Evolutionary conservation across 2,113 vertebrate genomes (phyloP).

Genomic region (Actinemys pallida): DNA sequence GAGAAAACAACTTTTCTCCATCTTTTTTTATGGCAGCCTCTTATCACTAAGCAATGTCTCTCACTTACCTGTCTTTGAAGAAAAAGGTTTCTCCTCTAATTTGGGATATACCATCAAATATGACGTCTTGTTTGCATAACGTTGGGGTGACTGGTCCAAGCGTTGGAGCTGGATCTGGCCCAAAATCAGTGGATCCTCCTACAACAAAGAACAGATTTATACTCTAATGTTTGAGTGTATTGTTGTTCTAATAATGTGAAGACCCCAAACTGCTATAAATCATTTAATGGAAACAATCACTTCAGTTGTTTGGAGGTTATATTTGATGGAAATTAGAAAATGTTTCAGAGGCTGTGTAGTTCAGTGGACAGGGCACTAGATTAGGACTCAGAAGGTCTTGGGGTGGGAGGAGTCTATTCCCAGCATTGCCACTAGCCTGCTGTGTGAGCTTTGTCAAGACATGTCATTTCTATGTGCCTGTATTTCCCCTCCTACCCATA

Average conservation of each 20-base stretch:
- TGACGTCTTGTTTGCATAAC: slow-evolving; percentile 88
- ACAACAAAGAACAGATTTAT: neutral
- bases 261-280: rapidly evolving
- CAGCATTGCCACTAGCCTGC: neutral
- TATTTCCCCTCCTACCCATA: neutral
- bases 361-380: neutral
- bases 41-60: neutral
- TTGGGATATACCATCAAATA: slow-evolving; percentile 93
- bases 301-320: neutral
- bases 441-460: rapidly evolving
- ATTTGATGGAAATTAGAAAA: neutral
- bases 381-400: neutral
- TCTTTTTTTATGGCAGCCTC: neutral
- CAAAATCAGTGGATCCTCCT: slow-evolving; percentile 84
- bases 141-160: slow-evolving; percentile 93
- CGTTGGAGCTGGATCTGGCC: slow-evolving; percentile 85
- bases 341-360: neutral
- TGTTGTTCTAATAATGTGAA: rapidly evolving
- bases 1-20: neutral
- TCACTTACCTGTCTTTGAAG: slow-evolving; percentile 96
- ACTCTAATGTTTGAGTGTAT: neutral
- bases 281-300: neutral
- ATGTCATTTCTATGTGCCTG: rapidly evolving
- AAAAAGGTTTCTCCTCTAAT: slow-evolving; percentile 97
- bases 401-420: neutral